Conservation (phyloP, 2,113 vertebrate genomes). For the Fulica atra region DNA sequence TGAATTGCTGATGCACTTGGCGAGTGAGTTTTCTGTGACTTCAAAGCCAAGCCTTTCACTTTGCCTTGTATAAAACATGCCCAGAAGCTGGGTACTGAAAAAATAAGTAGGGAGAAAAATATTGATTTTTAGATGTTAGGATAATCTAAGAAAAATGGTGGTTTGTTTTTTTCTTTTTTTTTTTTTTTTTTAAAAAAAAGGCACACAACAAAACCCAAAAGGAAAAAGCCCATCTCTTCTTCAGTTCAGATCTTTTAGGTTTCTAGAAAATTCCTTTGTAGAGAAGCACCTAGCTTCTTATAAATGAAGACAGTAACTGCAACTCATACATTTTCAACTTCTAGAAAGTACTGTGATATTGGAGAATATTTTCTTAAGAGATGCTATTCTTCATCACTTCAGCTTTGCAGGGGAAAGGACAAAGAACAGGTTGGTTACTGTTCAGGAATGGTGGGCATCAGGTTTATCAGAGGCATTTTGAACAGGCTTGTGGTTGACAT, state of each 20-base stretch:
- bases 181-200: no score
- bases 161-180: no score
- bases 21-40: slow-evolving; percentile 48
- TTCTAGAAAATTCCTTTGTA: neutral
- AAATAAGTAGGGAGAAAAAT: slow-evolving; percentile 50
- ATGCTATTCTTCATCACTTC: neutral
- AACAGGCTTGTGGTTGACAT: neutral
- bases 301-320: neutral
- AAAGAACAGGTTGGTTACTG: neutral
- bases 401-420: neutral
- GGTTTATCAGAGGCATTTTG: neutral
- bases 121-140: slow-evolving; percentile 40
- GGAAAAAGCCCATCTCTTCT: neutral
- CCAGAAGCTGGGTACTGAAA: slow-evolving; percentile 29
- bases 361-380: neutral
- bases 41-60: slow-evolving; percentile 67
- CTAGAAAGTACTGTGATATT: neutral
- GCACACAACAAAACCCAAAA: no score
- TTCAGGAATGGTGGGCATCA: neutral
- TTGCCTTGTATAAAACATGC: slow-evolving; percentile 52
- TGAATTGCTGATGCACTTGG: slow-evolving; percentile 54
- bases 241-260: neutral
- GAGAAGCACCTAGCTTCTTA: neutral
- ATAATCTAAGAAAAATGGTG: slow-evolving; percentile 42
- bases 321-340: neutral